phyloP scores from a whole-genome alignment of 1,140 invertebrate species.

The Saccostrea echinata region DNA sequence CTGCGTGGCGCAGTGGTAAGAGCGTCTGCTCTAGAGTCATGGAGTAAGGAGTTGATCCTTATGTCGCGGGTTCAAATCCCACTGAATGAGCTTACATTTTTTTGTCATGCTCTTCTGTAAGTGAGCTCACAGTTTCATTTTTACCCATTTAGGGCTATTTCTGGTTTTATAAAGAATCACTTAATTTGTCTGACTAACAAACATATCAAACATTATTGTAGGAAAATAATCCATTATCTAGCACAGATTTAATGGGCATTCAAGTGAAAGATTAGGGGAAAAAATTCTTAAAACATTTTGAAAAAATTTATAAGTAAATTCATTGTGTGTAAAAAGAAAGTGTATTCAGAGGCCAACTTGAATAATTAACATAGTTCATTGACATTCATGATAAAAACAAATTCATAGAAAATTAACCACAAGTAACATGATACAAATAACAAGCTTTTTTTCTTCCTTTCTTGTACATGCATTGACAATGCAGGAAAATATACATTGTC shows the following conservation, averaged over 20 bases:
- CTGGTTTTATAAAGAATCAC: neutral
- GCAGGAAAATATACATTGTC: too few relatives aligned
- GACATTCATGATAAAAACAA: neutral
- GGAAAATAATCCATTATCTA: neutral
- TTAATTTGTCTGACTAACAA: conserved; percentile 4
- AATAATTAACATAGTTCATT: neutral
- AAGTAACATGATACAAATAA: too few relatives aligned
- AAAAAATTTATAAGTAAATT: neutral
- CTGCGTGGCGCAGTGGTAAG: too few relatives aligned
- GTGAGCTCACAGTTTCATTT: too few relatives aligned
- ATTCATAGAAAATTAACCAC: neutral
- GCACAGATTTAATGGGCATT: neutral
- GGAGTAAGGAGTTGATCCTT: too few relatives aligned
- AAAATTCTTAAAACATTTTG: neutral
- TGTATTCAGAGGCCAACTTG: neutral
- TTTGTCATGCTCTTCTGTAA: too few relatives aligned
- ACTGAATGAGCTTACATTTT: too few relatives aligned
- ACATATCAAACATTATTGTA: neutral
- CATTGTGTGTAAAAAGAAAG: neutral
- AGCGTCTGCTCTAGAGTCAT: too few relatives aligned
- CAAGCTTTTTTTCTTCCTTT: too few relatives aligned
- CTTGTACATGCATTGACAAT: too few relatives aligned
- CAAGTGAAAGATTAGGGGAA: neutral
- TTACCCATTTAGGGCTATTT: neutral
- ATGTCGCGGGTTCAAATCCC: too few relatives aligned